Percentiles rank a stretch among this genome's conserved stretches.
Conservation (phyloP, 2,797 vertebrate species). For the Coendou prehensilis region DNA sequence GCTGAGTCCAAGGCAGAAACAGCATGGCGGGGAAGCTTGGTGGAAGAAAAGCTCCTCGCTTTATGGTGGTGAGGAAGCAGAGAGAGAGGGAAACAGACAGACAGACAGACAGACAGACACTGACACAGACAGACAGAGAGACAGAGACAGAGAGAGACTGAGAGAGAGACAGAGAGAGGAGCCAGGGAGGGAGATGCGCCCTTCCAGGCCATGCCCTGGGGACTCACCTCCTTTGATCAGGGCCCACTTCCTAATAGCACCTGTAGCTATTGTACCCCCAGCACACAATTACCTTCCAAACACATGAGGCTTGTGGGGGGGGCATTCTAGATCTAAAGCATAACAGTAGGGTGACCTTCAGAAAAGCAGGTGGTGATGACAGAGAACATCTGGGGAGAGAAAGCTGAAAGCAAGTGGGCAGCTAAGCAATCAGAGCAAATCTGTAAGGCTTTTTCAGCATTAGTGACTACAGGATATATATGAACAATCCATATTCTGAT, state of each 20-base stretch:
- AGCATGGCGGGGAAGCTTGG: neutral
- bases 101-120: no score
- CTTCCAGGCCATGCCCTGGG: neutral
- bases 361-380: conserved; percentile 15
- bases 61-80: neutral
- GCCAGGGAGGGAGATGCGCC: no score
- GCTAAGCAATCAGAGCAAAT: neutral
- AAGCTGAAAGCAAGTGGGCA: neutral
- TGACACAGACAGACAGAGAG: no score
- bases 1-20: neutral
- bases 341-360: neutral
- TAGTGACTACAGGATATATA: neutral
- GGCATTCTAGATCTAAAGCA: neutral
- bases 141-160: neutral
- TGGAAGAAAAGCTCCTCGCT: neutral
- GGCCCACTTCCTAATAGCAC: neutral
- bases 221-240: neutral
- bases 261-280: no score
- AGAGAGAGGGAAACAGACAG: neutral
- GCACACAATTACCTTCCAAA: neutral
- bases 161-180: neutral
- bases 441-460: neutral
- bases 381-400: neutral
- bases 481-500: neutral
- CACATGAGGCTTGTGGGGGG: neutral